These are phyloP conservation scores for Bursaphelenchus okinawaensis DNA, from an alignment of 2,888 invertebrate genomes.

Conservation along the genomic window DNA sequence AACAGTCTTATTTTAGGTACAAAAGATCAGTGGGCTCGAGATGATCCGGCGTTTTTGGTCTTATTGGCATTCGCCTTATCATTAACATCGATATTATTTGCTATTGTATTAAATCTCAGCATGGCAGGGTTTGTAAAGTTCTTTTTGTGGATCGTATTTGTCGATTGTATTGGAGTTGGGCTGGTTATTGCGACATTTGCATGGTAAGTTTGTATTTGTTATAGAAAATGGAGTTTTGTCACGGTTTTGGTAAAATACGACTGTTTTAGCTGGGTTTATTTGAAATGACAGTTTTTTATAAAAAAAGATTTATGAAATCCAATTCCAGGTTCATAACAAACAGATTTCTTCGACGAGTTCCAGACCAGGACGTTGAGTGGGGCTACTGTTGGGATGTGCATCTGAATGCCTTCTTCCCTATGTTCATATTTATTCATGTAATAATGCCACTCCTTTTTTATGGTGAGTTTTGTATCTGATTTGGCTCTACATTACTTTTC, in stretches of 20 bases:
- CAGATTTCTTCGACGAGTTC: conserved; percentile 67
- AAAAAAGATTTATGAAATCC: too few relatives aligned
- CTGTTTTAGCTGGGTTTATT: too few relatives aligned
- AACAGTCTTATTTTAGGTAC: too few relatives aligned
- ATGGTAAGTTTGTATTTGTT: conserved; percentile 17
- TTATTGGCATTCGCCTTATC: conserved; percentile 64
- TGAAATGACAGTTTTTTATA: too few relatives aligned
- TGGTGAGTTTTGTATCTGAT: conserved; percentile 61
- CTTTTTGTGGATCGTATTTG: conserved; percentile 81
- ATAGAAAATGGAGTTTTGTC: too few relatives aligned
- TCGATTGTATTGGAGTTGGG: conserved; percentile 87
- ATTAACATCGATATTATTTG: conserved; percentile 39
- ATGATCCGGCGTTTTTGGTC: conserved; percentile 96
- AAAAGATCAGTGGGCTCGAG: conserved; percentile 94
- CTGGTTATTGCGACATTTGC: conserved; percentile 62
- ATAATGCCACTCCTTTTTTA: conserved; percentile 79
- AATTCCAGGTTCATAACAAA: conserved; percentile 72
- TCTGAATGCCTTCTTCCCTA: conserved; percentile 96
- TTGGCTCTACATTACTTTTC: not conserved
- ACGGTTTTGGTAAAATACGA: too few relatives aligned
- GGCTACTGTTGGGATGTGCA: conserved; percentile 97
- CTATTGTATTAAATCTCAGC: conserved; percentile 40
- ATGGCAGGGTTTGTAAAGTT: conserved; percentile 71
- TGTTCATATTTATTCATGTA: conserved; percentile 83
- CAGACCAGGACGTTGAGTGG: conserved; percentile 85